Percentiles rank a stretch among this genome's conserved stretches.
These are phyloP conservation scores for Trypoxylus dichotomus DNA, from an alignment of 1,140 invertebrate species.

Conservation along the genomic window DNA sequence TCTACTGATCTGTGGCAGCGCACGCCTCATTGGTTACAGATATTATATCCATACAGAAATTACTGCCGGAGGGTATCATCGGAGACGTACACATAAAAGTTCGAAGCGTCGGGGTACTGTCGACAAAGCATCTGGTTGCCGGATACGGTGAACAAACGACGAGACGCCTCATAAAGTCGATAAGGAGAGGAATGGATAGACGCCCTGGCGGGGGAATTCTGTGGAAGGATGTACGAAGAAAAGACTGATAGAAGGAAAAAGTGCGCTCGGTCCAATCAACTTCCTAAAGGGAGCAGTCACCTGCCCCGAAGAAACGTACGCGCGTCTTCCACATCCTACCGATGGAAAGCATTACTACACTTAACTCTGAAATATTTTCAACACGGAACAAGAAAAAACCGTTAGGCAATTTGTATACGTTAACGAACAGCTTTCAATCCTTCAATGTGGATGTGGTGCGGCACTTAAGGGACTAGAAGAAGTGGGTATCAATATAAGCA, in stretches of 20 bases:
- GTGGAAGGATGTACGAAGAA: background rate
- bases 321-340: background rate
- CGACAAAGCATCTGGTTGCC: slow-evolving; percentile 28
- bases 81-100: slow-evolving; percentile 17
- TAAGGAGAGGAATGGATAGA: slow-evolving; percentile 31
- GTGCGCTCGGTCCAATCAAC: slow-evolving; percentile 34
- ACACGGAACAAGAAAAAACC: background rate
- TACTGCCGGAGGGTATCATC: slow-evolving; percentile 6
- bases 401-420: background rate
- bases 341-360: background rate
- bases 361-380: background rate
- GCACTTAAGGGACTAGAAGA: background rate
- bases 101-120: slow-evolving; percentile 1
- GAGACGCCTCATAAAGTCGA: slow-evolving; percentile 47
- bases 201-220: background rate
- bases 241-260: background rate
- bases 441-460: background rate
- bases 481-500: background rate
- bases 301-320: slow-evolving; percentile 25
- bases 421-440: background rate
- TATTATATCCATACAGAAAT: slow-evolving; percentile 23
- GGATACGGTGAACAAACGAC: slow-evolving; percentile 45
- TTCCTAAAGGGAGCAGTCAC: slow-evolving; percentile 33
- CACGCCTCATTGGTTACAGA: slow-evolving; percentile 14
- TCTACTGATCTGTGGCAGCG: slow-evolving; percentile 15